These are phyloP conservation scores for Dallia pectoralis DNA, from an alignment of 2,797 vertebrate species.

Conservation along the genomic window DNA sequence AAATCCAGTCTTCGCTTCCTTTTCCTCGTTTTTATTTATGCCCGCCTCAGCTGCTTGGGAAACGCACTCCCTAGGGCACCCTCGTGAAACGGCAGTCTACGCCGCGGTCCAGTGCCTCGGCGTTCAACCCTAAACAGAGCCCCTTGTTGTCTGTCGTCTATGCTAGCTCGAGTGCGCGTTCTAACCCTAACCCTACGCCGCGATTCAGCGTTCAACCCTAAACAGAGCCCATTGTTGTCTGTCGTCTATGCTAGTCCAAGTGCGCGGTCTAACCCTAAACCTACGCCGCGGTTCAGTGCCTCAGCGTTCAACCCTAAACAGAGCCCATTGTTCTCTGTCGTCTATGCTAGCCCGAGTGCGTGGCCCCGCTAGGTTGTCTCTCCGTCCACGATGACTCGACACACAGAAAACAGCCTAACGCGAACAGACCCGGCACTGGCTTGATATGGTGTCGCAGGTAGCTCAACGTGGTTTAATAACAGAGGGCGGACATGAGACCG, in stretches of 20 bases:
- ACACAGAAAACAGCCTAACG: neutral
- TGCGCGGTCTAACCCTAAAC: too few species aligned
- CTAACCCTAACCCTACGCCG: too few species aligned
- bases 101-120: constrained; percentile 11
- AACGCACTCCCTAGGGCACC: neutral
- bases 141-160: constrained; percentile 18
- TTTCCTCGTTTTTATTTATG: neutral
- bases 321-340: constrained; percentile 15
- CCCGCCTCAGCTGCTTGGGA: constrained; percentile 5
- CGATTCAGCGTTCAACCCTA: constrained; percentile 15
- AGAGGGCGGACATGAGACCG: constrained; percentile 27
- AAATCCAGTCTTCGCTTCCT: neutral
- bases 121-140: constrained; percentile 14
- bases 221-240: constrained; percentile 15
- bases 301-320: constrained; percentile 18
- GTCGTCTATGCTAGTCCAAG: constrained; percentile 16
- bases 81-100: neutral
- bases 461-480: neutral
- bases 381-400: constrained; percentile 10
- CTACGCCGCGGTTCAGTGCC: neutral
- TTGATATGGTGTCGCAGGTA: neutral
- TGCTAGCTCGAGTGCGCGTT: too few species aligned
- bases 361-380: neutral
- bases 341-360: constrained; percentile 13
- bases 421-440: neutral